A percentile compares a stretch with the other conserved stretches of the same genome.
Evolutionary conservation across 1,140 invertebrate species (phyloP).

Genomic region (Drosophila subobscura): DNA sequence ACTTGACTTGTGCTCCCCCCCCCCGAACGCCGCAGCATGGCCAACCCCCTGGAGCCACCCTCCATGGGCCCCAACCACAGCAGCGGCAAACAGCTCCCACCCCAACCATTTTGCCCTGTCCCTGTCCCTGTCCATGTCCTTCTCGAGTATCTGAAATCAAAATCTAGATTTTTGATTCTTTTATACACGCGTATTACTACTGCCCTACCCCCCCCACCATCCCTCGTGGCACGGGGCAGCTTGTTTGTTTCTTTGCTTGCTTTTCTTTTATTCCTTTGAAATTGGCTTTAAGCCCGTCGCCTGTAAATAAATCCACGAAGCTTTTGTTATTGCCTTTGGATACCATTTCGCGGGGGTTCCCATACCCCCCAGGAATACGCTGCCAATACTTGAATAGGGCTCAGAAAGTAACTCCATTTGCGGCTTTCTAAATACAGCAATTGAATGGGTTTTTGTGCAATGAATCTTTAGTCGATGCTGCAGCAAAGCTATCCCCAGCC

Average conservation of each 20-base stretch:
- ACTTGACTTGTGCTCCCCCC: constrained; percentile 60
- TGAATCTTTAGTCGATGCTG: too few relatives aligned
- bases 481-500: too few relatives aligned
- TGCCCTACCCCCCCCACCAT: constrained; percentile 4
- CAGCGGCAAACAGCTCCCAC: constrained; percentile 1
- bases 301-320: constrained; percentile 70
- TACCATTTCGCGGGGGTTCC: too few relatives aligned
- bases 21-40: not conserved
- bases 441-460: too few relatives aligned
- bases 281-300: constrained; percentile 73
- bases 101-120: not conserved
- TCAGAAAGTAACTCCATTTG: too few relatives aligned
- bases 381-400: too few relatives aligned
- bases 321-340: constrained; percentile 52
- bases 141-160: constrained; percentile 75
- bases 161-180: constrained; percentile 80
- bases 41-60: constrained; percentile 2
- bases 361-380: too few relatives aligned
- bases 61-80: not conserved
- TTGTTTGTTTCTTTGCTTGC: constrained; percentile 51
- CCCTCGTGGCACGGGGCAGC: constrained; percentile 4
- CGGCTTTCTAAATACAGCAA: too few relatives aligned
- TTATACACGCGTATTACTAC: constrained; percentile 69
- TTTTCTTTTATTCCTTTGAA: constrained; percentile 62
- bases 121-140: not conserved